Evolutionary conservation across 1,140 invertebrate genomes (phyloP).

Genomic region (Drosophila virilis): DNA sequence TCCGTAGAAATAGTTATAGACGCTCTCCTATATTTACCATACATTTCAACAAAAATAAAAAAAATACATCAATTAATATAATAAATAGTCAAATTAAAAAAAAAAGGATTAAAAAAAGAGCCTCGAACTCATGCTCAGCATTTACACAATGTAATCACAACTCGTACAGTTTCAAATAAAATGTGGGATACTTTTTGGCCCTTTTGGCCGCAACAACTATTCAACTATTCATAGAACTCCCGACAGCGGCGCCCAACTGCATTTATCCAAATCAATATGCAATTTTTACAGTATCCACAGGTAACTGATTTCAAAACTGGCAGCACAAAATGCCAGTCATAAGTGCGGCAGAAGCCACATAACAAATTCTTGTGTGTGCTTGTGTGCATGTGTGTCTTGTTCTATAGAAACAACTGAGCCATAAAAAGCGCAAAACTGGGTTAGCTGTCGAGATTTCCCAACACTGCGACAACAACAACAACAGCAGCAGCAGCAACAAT

Average conservation of each 20-base stretch:
- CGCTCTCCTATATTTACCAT: too few species aligned
- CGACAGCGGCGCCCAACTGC: conserved; percentile 47
- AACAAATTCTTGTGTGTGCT: conserved; percentile 14
- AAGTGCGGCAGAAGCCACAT: conserved; percentile 52
- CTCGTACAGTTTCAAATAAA: too few species aligned
- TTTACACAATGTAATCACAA: too few species aligned
- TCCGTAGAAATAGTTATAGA: too few species aligned
- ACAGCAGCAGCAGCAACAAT: background rate
- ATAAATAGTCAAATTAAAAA: too few species aligned
- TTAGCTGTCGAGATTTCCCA: conserved; percentile 70
- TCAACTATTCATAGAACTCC: background rate
- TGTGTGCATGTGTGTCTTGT: background rate
- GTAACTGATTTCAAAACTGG: conserved; percentile 47
- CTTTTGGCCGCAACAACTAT: too few species aligned
- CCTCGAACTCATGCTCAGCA: too few species aligned
- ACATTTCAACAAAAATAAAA: too few species aligned
- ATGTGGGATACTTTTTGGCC: too few species aligned
- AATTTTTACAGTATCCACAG: conserved; percentile 52
- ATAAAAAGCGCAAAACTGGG: conserved; percentile 75
- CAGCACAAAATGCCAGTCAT: conserved; percentile 51
- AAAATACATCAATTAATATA: too few species aligned
- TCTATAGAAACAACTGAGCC: conserved; percentile 34
- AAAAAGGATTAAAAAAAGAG: too few species aligned
- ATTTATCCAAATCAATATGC: conserved; percentile 69
- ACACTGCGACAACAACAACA: background rate